Conservation (phyloP, 2,113 vertebrate species). For the Boulengeromyrus knoepffleri region DNA sequence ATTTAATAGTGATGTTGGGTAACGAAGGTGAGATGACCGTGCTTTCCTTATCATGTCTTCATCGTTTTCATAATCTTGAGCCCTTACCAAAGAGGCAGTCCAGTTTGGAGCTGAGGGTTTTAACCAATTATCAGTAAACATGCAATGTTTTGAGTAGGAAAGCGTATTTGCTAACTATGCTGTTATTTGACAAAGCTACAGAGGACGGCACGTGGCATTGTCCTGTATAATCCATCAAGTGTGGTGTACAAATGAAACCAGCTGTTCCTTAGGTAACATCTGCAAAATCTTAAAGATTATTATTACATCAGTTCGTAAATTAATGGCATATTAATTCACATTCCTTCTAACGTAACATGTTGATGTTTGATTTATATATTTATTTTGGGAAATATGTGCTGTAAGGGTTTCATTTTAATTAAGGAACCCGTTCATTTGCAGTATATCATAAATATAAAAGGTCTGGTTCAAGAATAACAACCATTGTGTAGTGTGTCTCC, state of each 20-base stretch:
- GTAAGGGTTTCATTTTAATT: not conserved
- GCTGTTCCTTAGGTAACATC: constrained; percentile 71
- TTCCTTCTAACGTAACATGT: constrained; percentile 45
- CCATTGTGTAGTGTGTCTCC: constrained; percentile 41
- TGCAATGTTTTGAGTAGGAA: not conserved
- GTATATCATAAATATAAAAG: not conserved
- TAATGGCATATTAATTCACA: constrained; percentile 65
- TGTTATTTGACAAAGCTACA: not conserved
- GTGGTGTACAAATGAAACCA: constrained; percentile 63
- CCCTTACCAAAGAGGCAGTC: not conserved
- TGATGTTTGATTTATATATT: constrained; percentile 46
- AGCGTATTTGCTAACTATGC: not conserved
- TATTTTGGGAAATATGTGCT: not conserved
- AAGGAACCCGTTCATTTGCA: not conserved
- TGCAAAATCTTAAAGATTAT: constrained; percentile 74
- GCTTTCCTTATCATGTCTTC: not conserved
- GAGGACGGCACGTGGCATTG: not conserved
- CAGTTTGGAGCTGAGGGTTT: not conserved
- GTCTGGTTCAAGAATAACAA: not conserved
- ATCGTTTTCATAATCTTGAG: not conserved
- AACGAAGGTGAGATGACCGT: not conserved
- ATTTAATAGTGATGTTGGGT: not conserved
- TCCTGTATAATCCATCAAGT: constrained; percentile 34
- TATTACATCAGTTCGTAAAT: constrained; percentile 64
- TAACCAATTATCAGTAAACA: not conserved